Evolutionary conservation across 2,888 invertebrate genomes (phyloP), one percentile per base, ranked within the genome.

Genomic region (Chaitophorus viminalis): DNA sequence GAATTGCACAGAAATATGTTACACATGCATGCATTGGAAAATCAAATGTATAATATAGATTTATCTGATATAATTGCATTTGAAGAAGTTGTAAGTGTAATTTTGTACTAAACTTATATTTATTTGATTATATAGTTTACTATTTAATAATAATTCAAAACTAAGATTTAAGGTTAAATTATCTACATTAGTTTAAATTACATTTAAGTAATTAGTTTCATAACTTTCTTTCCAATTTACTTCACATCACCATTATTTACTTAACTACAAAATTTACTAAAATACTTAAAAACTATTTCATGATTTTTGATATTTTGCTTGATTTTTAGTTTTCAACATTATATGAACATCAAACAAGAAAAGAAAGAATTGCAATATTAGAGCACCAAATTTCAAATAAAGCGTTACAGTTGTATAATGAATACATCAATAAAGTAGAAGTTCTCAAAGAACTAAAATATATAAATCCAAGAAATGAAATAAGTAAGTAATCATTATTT

Each of bases 351-450:
- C 87, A 87, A 87, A 87, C 87, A 74, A 79, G 87, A 65, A 75
- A 81, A 87, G 87, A 87, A 75, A 76, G 39, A 68, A 88, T 88
- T 68, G 25, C 77, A 21, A 78, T 88, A 68, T 88, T 89, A 72
- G 94, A 95, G 90, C 95, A 94, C 89, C 92, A 95, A 89, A 93
- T 98, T 76, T 98, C 98, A 0, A 95, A 95, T 88, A 95, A 97
- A 91, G 83, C 81, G 21, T 82, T 89, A 81, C 84, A 88, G n/a
- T 93, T 98, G 0, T 96, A 97, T 91, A 96, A 97, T 0, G 98
- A 99, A 90, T 99, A 99, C 91, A 94, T 95, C 90, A 94, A 95
- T 90, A 93, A 97, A 89, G 93, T 96, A 68, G 92, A 95, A 89
- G 95, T 97, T 1, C 92, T 99, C 17, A 94, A 94, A 90, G 93